Evolutionary conservation across 2,888 invertebrate species (phyloP).

Genomic region (Drosophila testacea): DNA sequence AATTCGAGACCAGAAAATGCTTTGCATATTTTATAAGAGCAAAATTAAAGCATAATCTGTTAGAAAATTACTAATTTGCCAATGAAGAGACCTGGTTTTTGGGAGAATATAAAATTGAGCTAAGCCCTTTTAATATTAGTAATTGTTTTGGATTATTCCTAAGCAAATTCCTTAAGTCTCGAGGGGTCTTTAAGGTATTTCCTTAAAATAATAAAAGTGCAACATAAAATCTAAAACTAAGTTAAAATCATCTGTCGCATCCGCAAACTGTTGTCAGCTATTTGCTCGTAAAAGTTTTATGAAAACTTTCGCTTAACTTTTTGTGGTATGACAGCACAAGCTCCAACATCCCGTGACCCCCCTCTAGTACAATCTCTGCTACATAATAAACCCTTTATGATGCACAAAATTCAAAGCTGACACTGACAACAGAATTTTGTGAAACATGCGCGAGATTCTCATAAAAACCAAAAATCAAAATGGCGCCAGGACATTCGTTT

Average conservation of each 20-base stretch:
- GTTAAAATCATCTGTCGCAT: slow-evolving; percentile 30
- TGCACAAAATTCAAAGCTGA: slow-evolving; percentile 54
- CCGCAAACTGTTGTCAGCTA: slow-evolving; percentile 40
- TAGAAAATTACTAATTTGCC: neutral
- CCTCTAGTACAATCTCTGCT: neutral
- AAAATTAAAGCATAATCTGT: neutral
- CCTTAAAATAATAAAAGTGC: slow-evolving; percentile 3
- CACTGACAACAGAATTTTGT: neutral
- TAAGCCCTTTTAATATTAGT: neutral
- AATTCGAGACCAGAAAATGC: neutral
- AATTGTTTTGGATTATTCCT: neutral
- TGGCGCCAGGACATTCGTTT: slow-evolving; percentile 24
- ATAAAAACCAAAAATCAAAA: slow-evolving; percentile 52
- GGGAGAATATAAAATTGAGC: neutral
- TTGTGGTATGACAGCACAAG: slow-evolving; percentile 14
- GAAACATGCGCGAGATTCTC: slow-evolving; percentile 32
- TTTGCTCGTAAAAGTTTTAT: slow-evolving; percentile 45
- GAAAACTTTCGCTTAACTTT: slow-evolving; percentile 53
- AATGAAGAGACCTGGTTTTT: neutral
- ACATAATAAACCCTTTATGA: slow-evolving; percentile 50
- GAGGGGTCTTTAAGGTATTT: neutral
- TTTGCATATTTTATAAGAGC: neutral
- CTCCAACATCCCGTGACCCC: neutral
- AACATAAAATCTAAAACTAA: slow-evolving; percentile 17
- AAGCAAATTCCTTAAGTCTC: neutral